Percentiles rank a stretch among this genome's conserved stretches.
Conservation (phyloP, 2,888 invertebrate genomes). For the Rhamnusium bicolor region DNA sequence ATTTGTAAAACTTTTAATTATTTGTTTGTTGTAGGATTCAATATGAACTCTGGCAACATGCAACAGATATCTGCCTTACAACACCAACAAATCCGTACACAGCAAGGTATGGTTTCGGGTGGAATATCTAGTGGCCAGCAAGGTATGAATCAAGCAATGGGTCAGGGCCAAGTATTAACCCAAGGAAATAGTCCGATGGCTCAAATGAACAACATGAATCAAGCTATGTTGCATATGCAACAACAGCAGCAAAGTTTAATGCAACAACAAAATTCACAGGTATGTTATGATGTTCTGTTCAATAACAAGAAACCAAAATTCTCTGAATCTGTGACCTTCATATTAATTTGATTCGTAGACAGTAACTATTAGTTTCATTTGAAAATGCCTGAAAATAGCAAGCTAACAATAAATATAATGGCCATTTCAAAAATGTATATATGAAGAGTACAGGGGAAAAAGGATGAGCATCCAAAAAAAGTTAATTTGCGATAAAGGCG, state of each 20-base stretch:
- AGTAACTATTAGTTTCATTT: no score
- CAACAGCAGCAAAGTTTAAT: constrained; percentile 72
- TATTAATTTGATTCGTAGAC: no score
- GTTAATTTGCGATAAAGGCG: no score
- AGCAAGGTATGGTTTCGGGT: constrained; percentile 67
- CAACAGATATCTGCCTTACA: constrained; percentile 71
- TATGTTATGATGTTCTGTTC: constrained; percentile 49
- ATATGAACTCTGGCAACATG: constrained; percentile 60
- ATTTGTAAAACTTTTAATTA: no score
- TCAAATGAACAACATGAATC: constrained; percentile 70
- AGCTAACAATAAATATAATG: no score
- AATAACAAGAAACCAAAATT: no score
- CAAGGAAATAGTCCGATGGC: constrained; percentile 64
- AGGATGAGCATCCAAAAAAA: no score
- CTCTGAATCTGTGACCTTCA: no score
- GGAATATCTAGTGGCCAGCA: constrained; percentile 55
- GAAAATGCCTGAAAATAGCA: no score
- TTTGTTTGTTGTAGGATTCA: constrained; percentile 52
- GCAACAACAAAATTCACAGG: constrained; percentile 70
- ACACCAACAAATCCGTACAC: constrained; percentile 71
- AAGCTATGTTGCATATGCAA: constrained; percentile 73
- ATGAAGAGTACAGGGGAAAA: no score
- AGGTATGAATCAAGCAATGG: constrained; percentile 56
- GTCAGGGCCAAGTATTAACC: constrained; percentile 62
- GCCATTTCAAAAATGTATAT: no score